Evolutionary conservation across 2,113 vertebrate genomes (phyloP).

Genomic region (Pelmatolapia mariae): DNA sequence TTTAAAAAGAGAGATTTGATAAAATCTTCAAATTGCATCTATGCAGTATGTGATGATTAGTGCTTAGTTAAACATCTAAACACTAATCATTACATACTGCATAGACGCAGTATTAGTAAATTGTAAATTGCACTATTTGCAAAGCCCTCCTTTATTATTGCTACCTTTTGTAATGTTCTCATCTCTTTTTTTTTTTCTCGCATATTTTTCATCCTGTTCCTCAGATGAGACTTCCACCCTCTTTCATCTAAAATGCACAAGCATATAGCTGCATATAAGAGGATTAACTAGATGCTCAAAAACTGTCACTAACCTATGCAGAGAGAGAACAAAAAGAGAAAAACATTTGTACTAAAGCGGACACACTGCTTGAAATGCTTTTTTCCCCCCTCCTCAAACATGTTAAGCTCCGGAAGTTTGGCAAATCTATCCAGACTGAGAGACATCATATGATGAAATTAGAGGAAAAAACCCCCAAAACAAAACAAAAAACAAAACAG

Average conservation of each 20-base stretch:
- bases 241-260: conserved; percentile 36
- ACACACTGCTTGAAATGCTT: not conserved
- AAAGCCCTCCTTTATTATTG: not conserved
- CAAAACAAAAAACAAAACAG: not conserved
- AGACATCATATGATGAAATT: not conserved
- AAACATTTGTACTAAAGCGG: not conserved
- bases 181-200: not conserved
- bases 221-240: conserved; percentile 1
- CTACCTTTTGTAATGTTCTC: not conserved
- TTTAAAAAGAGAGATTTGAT: not conserved
- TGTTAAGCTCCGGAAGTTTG: not conserved
- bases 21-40: not conserved
- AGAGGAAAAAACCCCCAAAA: not conserved
- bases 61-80: not conserved
- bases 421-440: not conserved
- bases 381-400: rapidly evolving
- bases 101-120: not conserved
- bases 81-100: not conserved
- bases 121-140: not conserved
- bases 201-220: conserved; percentile 2
- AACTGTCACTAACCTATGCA: conserved; percentile 16
- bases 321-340: not conserved
- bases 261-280: conserved; percentile 41
- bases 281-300: conserved; percentile 41
- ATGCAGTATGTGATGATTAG: not conserved